Conservation (phyloP, 2,113 vertebrate species). For the Zingel zingel region DNA sequence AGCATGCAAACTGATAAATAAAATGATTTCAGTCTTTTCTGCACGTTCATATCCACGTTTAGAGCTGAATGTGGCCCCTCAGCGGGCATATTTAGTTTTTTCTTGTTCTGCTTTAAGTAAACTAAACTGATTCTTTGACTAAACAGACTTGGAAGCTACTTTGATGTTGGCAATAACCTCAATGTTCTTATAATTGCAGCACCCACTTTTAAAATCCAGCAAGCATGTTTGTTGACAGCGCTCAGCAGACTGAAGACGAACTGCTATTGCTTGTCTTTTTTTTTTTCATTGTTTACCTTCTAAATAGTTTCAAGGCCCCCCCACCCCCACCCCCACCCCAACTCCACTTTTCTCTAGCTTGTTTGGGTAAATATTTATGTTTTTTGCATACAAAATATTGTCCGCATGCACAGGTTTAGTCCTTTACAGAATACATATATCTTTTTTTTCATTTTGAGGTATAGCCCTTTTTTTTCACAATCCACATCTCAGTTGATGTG, state of each 20-base stretch:
- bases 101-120: conserved; percentile 45
- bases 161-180: conserved; percentile 56
- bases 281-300: conserved; percentile 54
- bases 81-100: conserved; percentile 8
- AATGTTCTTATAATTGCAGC: conserved; percentile 33
- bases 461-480: not conserved
- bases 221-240: conserved; percentile 38
- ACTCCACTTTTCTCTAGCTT: conserved; percentile 5
- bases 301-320: conserved; percentile 45
- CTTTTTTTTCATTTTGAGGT: conserved; percentile 1
- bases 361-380: conserved; percentile 39
- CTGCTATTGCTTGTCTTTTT: conserved; percentile 52
- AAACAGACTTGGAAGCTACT: conserved; percentile 48
- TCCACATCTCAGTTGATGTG: not conserved
- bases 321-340: conserved; percentile 19
- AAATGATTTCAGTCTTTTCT: conserved; percentile 72
- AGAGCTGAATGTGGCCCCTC: conserved; percentile 28
- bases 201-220: conserved; percentile 47
- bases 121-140: conserved; percentile 41
- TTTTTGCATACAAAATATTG: conserved; percentile 46
- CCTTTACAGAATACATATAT: conserved; percentile 1
- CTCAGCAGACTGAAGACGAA: conserved; percentile 59
- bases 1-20: conserved; percentile 80
- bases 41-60: conserved; percentile 57
- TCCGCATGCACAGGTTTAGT: conserved; percentile 9